Base-by-base conservation (phyloP, 2,888 invertebrate genomes). In the Andrena chrysosceles region DNA sequence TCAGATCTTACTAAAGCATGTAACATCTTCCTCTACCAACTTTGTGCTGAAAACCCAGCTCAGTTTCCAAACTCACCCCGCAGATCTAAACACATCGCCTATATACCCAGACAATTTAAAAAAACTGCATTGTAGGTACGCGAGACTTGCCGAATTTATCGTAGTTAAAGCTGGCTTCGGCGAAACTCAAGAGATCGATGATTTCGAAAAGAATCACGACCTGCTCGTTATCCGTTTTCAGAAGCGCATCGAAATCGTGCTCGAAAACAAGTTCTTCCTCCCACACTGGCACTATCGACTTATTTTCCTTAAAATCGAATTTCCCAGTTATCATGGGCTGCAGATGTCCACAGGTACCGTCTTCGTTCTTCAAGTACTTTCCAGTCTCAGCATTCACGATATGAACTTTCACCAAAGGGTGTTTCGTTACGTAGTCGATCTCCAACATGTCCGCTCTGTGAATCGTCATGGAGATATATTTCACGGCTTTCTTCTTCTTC, bases 191-290 rank as follows among this genome's bases (percentile, higher is more conserved):
- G 23, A 94, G 93, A 85, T 95, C 95, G 31, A 95, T 81, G 35
- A 95, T 90, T 86, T 95, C 95, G 80, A 95, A 95, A 63, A 95
- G 92, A 74, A 95, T 89, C 0, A 95, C 86, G 2, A 92, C 85
- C 31, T 91, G 90, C 42, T 92, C 89, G n/a, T 91, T 91, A 49
- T 93, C 91, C 0, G 77, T 81, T 71, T 89, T 88, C 23, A 93
- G 63, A 13, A 95, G 75, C 77, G 93, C 92, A 26, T 93, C 86
- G 69, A 94, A 94, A 81, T 95, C 95, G 90, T 96, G 96, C 90
- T 96, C 96, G 85, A 96, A 95, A 49, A 96, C 91, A 7, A 97
- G 89, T 64, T 95, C 93, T 91, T 97, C 96, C 90, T 97, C 96
- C 97, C 97, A 97, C 1, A 94, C 92, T 4, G 96, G 96, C 56